Base-by-base conservation (phyloP, 2,797 vertebrate genomes). In the Lacerta agilis region DNA sequence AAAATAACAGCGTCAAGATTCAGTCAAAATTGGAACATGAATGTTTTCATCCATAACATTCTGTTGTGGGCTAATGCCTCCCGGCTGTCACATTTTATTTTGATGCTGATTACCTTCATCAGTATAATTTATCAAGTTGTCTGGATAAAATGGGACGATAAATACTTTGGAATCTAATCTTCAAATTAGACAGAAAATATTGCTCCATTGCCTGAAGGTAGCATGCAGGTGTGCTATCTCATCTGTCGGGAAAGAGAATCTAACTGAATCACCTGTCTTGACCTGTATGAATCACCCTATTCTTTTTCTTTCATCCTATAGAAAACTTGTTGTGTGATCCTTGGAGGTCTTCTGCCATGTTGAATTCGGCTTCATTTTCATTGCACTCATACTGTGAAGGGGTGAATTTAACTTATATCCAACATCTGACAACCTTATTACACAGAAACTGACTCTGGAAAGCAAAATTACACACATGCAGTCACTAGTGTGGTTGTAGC, bases 51-150 rank as follows among this genome's bases (percentile, higher is more conserved):
- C 85, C 87, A 45, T 86, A 88, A 0, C 64, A 13, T 2, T 76
- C 90, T 45, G 0, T 87, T 71, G 1, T 7, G 86, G 90, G 87
- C 81, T 75, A 27, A 84, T 55, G 79, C 8, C 83, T 0, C 8
- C 67, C 33, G 27, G 87, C 89, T 92, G 88, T 89, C 92, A 92
- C 2, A n/a, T 67, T 78, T 86, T 38, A 90, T 83, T 88, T 83
- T 85, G 90, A 83, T 15, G 87, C 88, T 91, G 87, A 94, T 96
- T 94, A 93, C 90, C 78, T 84, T 95, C 92, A 93, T 95, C 94
- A 95, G 90, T 75, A 5, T 94, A 95, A 95, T 86, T 94, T 92
- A 90, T 69, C 61, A 38, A 86, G 87, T 69, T 94, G 93, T 93
- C 92, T 95, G 36, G 79, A 87, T 94, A 77, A 94, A 90, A 95